Base-by-base conservation (phyloP, 2,888 invertebrate genomes). In the Ophioninae sp. region DNA sequence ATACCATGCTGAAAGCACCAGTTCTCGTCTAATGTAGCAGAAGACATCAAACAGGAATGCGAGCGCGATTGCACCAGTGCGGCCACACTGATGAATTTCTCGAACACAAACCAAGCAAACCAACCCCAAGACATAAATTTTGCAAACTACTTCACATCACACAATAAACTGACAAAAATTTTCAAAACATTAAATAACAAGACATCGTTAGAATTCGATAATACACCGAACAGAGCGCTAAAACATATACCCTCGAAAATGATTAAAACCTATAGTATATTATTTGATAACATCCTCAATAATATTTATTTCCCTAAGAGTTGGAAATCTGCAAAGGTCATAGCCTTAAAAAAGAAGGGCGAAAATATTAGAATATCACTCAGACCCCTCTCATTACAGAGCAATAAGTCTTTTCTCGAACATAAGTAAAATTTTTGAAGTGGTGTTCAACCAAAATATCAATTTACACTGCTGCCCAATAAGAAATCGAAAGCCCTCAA, bases 391-490 rank as follows among this genome's bases (percentile, higher is more conserved):
- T 0, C 88, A 82, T 41, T 88, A 86, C 8, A 64, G 87, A 13
- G 87, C 88, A 2, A 88, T 89, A 7, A 86, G 88, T 20, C 65
- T 88, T 0, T 69, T 88, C 5, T 88, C 88, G 0, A 88, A 88
- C 59, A 79, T 89, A 0, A 87, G 89, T 30, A 88, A 89, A 85
- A 37, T 89, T 0, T 88, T 86, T 41, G 89, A 89, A 85, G 82
- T 76, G 1, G 20, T 85, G 0, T 69, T 89, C 0, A 88, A 87
- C 37, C 82, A 86, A 6, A 39, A 80, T 0, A 75, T 88, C 9
- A n/a, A 37, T 0, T 41, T 44, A 6, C 61, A 63, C n/a, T 86
- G 86, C n/a, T 61, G 77, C 0, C 63, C 0, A 81, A 87, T 5
- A 77, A 87, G n/a, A n/a, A n/a, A n/a, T n/a, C n/a, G n/a, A n/a